Base-by-base conservation (phyloP, 2,797 vertebrate species). In the Hypotaenidia okinawae region DNA sequence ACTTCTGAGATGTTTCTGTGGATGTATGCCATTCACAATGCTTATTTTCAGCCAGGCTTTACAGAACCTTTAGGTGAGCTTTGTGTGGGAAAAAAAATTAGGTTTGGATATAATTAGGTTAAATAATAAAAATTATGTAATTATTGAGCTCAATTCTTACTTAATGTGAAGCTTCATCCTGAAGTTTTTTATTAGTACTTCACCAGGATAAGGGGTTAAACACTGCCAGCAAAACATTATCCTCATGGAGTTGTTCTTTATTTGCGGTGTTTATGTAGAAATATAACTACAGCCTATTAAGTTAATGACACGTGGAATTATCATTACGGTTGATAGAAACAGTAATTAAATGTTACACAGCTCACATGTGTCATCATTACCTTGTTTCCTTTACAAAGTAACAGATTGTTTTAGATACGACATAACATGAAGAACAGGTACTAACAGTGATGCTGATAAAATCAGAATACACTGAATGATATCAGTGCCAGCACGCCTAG, bases 281-380 rank as follows among this genome's bases (percentile, higher is more conserved):
- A 81, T 61, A 85, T 77, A 91, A 73, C 68, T 68, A 49, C 17
- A 89, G 78, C 52, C 64, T 76, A 66, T 86, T 76, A 89, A 74
- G 70, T 82, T 81, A 90, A 91, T 49, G 30, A 81, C 52, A 89
- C 15, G 9, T 49, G 86, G 88, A 91, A 91, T 93, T 87, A 91
- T 68, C 78, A 90, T 73, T 58, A 87, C 14, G 24, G 57, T 27
- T 86, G 73, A 91, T 68, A 70, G 91, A 91, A 94, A 87, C 51
- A 78, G 83, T 84, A 89, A 95, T 96, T 93, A 93, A 90, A 82
- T 11, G 13, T 66, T 89, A 81, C 66, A 70, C 66, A 70, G 81
- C 43, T 94, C 62, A 69, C 37, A 63, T 59, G 28, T 89, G 76
- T 73, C 75, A 93, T 84, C 41, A 25, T 77, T 89, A 85, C 79